Evolutionary conservation across 35 echinoderm and acorn worm genomes (phyloP), one percentile per base, ranked within the genome.

Genomic region (Heliocidaris erythrogramma): DNA sequence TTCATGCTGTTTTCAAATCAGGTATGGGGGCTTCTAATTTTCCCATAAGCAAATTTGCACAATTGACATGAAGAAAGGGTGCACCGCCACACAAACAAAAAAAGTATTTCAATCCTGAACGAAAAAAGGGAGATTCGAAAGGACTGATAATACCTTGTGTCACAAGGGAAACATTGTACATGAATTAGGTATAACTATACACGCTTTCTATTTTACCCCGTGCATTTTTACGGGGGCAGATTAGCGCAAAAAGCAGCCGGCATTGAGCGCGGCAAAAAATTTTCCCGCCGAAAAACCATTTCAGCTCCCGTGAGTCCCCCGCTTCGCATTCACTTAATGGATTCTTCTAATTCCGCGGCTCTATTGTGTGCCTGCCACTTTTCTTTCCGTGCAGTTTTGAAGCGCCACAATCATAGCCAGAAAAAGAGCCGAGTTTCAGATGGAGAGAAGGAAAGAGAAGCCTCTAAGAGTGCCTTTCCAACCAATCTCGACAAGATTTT

Each of bases 171-270:
- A 92, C 91, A 92, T 92, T 92, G 91, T 92, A 92, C 91, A 92
- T 52, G 91, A 92, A 92, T 92, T 92, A 92, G 91, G 91, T 92
- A 92, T 59, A 92, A 92, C 91, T 92, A 92, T 92, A 92, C 49
- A 59, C 49, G 91, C 91, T 92, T 92, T 92, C 50, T 92, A 49
- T 59, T 49, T 92, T 92, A 78, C 65, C 65, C 87, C 87, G 50
- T 92, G 91, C 91, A 92, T 92, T 48, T 92, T 48, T 59, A 92
- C 91, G 29, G 91, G 27, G 31, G 49, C 13, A 92, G 91, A 92
- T 92, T 92, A 92, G 18, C 49, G 91, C 91, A 50, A 92, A 92
- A 49, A 92, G 87, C 87, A 89, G 31, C 30, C 87, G 87, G 47
- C 87, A 48, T 48, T 32, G 31, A 59, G 13, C 47, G 91, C 87